Conservation (phyloP, 1,140 invertebrate species). For the Drosophila malerkotliana region DNA sequence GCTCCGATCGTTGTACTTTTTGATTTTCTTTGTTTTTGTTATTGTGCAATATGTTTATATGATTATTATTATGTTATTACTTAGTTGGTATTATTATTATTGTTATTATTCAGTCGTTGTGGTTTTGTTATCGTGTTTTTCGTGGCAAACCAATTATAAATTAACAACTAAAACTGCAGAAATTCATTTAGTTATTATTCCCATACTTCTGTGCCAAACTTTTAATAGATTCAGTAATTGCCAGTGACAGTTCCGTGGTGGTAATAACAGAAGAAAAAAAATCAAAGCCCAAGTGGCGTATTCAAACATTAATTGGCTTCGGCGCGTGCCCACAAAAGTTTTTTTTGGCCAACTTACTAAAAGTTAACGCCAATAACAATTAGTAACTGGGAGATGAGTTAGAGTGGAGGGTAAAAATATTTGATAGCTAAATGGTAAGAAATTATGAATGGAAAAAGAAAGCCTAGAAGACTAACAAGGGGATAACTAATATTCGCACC, state of each 20-base stretch:
- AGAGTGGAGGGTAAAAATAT: neutral
- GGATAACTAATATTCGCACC: too few relatives aligned
- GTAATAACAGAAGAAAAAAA: slow-evolving; percentile 3
- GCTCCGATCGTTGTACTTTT: slow-evolving; percentile 24
- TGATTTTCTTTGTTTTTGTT: slow-evolving; percentile 27
- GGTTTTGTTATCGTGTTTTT: slow-evolving; percentile 4
- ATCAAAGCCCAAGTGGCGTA: slow-evolving; percentile 26
- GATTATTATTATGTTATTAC: slow-evolving; percentile 33
- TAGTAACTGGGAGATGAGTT: neutral
- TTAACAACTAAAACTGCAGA: slow-evolving; percentile 31
- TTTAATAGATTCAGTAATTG: slow-evolving; percentile 58
- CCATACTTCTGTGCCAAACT: slow-evolving; percentile 8
- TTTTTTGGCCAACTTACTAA: neutral
- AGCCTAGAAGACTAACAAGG: too few relatives aligned
- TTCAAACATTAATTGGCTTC: slow-evolving; percentile 21
- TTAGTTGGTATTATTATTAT: slow-evolving; percentile 34
- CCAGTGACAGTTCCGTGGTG: slow-evolving; percentile 11
- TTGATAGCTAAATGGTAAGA: neutral
- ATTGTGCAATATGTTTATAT: neutral
- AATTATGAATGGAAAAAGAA: slow-evolving; percentile 2
- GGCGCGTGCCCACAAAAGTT: slow-evolving; percentile 24
- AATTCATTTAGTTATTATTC: slow-evolving; percentile 1
- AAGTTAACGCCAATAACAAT: slow-evolving; percentile 17
- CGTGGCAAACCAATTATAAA: slow-evolving; percentile 11
- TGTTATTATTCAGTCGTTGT: slow-evolving; percentile 53